Evolutionary conservation across 2,113 vertebrate genomes (phyloP), one percentile per base, ranked within the genome.

Genomic region (Turnix velox): DNA sequence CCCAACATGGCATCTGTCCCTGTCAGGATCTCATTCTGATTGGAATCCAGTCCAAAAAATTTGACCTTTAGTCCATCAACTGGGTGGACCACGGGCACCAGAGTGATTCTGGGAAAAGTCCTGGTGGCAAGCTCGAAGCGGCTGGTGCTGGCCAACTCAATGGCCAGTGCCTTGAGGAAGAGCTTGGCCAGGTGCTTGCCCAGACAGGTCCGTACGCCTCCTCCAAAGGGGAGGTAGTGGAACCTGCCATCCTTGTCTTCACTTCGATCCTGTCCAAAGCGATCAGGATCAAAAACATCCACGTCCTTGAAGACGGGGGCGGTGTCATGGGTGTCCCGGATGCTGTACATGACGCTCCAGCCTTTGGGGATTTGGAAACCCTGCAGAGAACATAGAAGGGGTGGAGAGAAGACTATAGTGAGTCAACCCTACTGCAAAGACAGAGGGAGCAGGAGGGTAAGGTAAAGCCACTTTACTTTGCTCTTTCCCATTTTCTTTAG

Each of bases 331-430:
- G 99, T 99, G 96, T 99, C 99, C 33, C 99, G 98, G 94, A 99
- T 99, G 97, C 99, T 99, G 97, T 99, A 99, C 98, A 99, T 99
- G 62, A 99, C 99, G 4, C 99, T 99, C 99, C 99, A 99, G 68
- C 99, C 99, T 74, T 99, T 99, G 59, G 99, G 99, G 71, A 99
- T 99, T 92, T 99, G 99, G 59, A 99, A 99, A 35, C 99, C 99
- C 99, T 99, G 97, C 4, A 19, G 78, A 35, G 27, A 31, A 40
- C 11, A 3, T 83, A 39, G 69, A 23, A 77, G 8, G 55, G 30
- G 28, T 2, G 49, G 48, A 52, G 59, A 48, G 42, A 39, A 52
- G 49, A 25, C 2, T 6, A 6, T 30, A 87, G 48, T 0, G 2
- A 59, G 77, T 90, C 35, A 88, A 1, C 4, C 1, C 19, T n/a